Conservation (phyloP, 2,888 invertebrate genomes). For the Callimorpha dominula region DNA sequence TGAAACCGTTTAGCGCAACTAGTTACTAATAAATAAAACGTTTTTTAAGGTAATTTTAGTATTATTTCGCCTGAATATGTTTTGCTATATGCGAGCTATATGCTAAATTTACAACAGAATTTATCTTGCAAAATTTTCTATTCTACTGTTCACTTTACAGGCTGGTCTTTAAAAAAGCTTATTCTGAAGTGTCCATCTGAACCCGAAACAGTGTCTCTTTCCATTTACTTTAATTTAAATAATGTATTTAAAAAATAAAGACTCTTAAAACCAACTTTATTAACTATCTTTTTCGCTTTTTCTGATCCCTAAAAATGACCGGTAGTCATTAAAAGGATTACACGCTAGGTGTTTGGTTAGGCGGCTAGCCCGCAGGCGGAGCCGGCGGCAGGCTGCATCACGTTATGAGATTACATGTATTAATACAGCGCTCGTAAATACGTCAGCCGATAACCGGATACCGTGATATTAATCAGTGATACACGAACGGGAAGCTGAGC, state of each 20-base stretch:
- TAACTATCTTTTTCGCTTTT: not conserved
- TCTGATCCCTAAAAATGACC: slow-evolving; percentile 48
- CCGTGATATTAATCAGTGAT: slow-evolving; percentile 44
- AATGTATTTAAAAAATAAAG: not conserved
- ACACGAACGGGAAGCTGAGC: slow-evolving; percentile 17
- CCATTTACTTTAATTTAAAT: not conserved
- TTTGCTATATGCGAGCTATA: too few species aligned
- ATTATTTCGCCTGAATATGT: too few species aligned
- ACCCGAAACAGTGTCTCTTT: too few species aligned
- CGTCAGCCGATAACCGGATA: slow-evolving; percentile 49
- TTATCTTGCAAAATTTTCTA: too few species aligned
- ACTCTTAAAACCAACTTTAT: not conserved
- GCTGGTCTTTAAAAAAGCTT: too few species aligned
- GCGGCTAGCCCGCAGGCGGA: slow-evolving; percentile 30
- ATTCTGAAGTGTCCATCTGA: too few species aligned
- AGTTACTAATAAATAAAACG: too few species aligned
- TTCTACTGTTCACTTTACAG: too few species aligned
- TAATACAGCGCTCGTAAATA: slow-evolving; percentile 63
- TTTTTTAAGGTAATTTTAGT: too few species aligned
- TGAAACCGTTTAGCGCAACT: too few species aligned
- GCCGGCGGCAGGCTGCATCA: slow-evolving; percentile 47
- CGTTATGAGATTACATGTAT: slow-evolving; percentile 66
- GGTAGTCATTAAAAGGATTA: slow-evolving; percentile 72
- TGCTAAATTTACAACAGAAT: too few species aligned
- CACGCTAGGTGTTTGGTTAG: slow-evolving; percentile 65